Evolutionary conservation across 2,113 vertebrate genomes (phyloP).

Genomic region (Elanoides forficatus): DNA sequence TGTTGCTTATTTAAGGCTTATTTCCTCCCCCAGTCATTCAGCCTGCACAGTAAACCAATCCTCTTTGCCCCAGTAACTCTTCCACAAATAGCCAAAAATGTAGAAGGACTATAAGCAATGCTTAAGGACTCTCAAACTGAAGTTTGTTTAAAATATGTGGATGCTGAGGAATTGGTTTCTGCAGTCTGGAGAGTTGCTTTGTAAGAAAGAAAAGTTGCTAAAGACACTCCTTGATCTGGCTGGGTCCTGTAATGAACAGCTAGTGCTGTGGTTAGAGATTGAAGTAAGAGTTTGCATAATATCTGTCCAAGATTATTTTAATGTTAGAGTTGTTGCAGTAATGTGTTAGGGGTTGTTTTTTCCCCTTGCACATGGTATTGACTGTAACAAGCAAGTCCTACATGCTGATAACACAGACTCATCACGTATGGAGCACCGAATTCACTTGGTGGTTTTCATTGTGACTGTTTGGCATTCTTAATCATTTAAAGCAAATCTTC

Average conservation of each 20-base stretch:
- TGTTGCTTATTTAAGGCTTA: neutral
- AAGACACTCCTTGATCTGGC: neutral
- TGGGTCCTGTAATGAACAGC: neutral
- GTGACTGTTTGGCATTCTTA: constrained; percentile 42
- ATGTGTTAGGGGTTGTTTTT: neutral
- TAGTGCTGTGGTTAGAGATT: neutral
- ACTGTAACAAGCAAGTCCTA: neutral
- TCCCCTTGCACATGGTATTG: neutral
- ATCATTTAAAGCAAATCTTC: constrained; percentile 58
- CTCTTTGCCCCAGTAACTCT: neutral
- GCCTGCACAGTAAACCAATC: neutral
- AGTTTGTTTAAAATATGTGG: neutral
- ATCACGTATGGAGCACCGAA: neutral
- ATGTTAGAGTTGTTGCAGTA: neutral
- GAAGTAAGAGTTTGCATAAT: neutral
- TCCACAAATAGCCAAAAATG: neutral
- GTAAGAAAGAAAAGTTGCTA: neutral
- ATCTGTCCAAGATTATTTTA: neutral
- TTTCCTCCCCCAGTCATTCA: neutral
- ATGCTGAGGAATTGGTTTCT: neutral
- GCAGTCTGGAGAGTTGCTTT: neutral
- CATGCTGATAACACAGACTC: neutral
- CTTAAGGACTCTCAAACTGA: neutral
- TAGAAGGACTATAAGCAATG: neutral
- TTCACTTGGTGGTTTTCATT: constrained; percentile 7